Conservation (phyloP, 53 echinoderm and acorn worm species). For the Stichopus horrens region DNA sequence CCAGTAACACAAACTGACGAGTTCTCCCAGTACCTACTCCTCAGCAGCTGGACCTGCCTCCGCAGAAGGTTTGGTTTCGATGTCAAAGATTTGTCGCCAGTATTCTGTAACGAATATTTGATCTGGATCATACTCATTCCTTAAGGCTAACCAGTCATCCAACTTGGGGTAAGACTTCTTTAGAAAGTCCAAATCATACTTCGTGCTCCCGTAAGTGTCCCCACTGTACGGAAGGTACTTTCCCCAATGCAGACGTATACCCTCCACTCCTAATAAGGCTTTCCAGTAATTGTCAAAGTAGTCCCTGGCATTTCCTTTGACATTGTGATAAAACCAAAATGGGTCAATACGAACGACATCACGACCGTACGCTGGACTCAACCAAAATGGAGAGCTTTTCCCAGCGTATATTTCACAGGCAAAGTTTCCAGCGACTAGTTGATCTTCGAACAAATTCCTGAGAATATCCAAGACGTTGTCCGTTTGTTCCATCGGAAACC, state of each 20-base stretch:
- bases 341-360: constrained; percentile 37
- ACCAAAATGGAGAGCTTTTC: constrained; percentile 40
- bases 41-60: neutral
- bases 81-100: constrained; percentile 26
- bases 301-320: neutral
- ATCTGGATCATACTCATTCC: constrained; percentile 21
- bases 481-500: constrained; percentile 43
- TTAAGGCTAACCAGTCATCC: constrained; percentile 12
- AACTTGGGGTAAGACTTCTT: constrained; percentile 21
- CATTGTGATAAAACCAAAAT: constrained; percentile 28
- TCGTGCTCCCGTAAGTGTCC: neutral
- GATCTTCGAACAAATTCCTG: neutral
- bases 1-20: too few species aligned
- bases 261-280: neutral
- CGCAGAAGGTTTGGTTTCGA: neutral
- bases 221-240: constrained; percentile 19
- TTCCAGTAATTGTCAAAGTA: constrained; percentile 33
- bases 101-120: constrained; percentile 27
- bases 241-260: constrained; percentile 41
- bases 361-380: constrained; percentile 34
- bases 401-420: constrained; percentile 20
- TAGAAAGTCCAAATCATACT: constrained; percentile 9
- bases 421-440: constrained; percentile 26
- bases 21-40: too few species aligned
- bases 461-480: constrained; percentile 33